Percentiles rank a stretch among this genome's conserved stretches.
Conservation (phyloP, 2,888 invertebrate genomes). For the Myopa tessellatipennis region DNA sequence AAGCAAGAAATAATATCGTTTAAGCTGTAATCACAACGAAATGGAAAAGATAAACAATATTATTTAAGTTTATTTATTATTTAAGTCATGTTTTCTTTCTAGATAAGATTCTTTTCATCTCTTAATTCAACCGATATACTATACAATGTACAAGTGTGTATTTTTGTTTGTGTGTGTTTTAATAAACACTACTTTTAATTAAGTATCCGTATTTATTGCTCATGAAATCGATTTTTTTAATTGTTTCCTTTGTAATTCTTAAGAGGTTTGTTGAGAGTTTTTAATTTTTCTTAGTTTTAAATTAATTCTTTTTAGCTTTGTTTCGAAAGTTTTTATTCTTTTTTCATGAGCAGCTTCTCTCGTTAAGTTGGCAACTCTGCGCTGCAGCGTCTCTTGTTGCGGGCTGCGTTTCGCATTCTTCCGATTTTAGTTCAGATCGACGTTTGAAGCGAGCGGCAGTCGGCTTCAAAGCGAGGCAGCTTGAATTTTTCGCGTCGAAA, state of each 20-base stretch:
- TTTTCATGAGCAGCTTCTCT: background rate
- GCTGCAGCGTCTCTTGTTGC: background rate
- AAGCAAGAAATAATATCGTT: background rate
- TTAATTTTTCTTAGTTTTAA: background rate
- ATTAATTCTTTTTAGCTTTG: background rate
- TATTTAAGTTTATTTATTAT: too few relatives aligned
- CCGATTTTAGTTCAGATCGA: slow-evolving; percentile 16
- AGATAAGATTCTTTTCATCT: too few relatives aligned
- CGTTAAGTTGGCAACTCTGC: slow-evolving; percentile 5
- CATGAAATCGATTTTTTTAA: too few relatives aligned
- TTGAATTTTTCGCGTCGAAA: slow-evolving; percentile 15
- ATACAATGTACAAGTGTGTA: too few relatives aligned
- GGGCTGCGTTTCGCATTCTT: slow-evolving; percentile 29
- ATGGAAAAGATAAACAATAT: too few relatives aligned
- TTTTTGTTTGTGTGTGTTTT: background rate
- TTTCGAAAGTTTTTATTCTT: background rate
- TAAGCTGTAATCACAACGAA: background rate
- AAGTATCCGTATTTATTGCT: too few relatives aligned
- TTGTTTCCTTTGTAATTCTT: too few relatives aligned
- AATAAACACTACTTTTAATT: too few relatives aligned
- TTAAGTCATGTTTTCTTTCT: too few relatives aligned
- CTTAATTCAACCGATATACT: background rate
- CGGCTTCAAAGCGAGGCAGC: slow-evolving; percentile 9
- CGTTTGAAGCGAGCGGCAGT: slow-evolving; percentile 23
- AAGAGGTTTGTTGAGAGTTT: background rate